phyloP scores from a whole-genome alignment of 2,113 vertebrate genomes.

The Scolopax mira region DNA sequence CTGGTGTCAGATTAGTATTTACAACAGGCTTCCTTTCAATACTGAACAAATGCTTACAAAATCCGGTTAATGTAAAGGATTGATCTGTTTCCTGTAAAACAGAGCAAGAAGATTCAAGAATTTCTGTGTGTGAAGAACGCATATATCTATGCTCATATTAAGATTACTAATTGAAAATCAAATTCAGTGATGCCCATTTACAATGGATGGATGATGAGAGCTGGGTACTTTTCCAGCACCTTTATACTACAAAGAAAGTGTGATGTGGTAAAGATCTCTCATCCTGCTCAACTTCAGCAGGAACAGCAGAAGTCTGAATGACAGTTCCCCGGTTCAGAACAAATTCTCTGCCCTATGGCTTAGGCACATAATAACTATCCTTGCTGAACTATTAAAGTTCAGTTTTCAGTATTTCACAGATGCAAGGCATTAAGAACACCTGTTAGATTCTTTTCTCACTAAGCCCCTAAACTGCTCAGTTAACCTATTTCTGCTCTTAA shows the following conservation, averaged over 20 bases:
- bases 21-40: neutral
- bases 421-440: neutral
- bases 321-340: neutral
- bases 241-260: neutral
- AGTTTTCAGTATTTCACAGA: neutral
- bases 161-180: neutral
- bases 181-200: neutral
- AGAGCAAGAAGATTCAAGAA: neutral
- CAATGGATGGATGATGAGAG: neutral
- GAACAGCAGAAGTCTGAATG: neutral
- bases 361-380: neutral
- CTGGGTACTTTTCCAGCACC: neutral
- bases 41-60: constrained; percentile 6
- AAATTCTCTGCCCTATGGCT: neutral
- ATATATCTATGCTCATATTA: neutral
- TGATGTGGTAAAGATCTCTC: neutral
- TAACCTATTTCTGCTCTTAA: neutral
- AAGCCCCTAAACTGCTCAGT: neutral
- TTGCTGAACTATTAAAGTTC: neutral
- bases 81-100: neutral
- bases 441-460: neutral
- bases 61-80: constrained; percentile 13
- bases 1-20: constrained; percentile 8
- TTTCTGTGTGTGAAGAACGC: neutral
- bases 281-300: neutral